Evolutionary conservation across 2,888 invertebrate genomes (phyloP).

Genomic region (Macropis europaea): DNA sequence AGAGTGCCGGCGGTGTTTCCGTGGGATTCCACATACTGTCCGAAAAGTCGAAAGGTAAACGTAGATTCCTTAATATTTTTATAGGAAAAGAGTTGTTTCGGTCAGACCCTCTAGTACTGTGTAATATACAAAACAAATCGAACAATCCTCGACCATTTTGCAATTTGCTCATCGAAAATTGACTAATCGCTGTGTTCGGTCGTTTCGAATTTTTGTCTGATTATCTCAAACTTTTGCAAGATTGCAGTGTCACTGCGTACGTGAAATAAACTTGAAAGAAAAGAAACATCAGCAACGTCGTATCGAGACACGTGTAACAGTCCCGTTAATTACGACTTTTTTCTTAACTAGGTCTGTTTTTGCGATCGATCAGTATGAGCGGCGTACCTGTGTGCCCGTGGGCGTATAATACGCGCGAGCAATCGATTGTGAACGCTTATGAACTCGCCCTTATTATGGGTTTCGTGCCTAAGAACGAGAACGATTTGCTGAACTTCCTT

Average conservation of each 20-base stretch:
- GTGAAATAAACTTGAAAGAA: background rate
- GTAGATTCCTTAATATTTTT: background rate
- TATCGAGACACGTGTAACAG: background rate
- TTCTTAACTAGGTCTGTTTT: constrained; percentile 80
- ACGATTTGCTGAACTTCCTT: constrained; percentile 43
- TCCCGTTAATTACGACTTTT: background rate
- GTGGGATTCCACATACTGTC: constrained; percentile 26
- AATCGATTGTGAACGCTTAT: constrained; percentile 66
- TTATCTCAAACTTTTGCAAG: too few relatives aligned
- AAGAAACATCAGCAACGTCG: background rate
- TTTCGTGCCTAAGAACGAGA: constrained; percentile 8
- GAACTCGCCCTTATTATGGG: constrained; percentile 73
- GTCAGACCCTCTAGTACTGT: background rate
- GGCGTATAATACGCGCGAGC: constrained; percentile 73
- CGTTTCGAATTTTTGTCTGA: too few relatives aligned
- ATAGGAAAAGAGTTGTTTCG: background rate
- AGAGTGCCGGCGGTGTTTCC: constrained; percentile 85
- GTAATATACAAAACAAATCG: background rate
- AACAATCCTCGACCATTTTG: too few relatives aligned
- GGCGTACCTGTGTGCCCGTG: constrained; percentile 81
- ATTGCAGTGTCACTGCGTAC: too few relatives aligned
- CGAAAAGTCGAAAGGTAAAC: constrained; percentile 34
- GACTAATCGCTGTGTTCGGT: too few relatives aligned
- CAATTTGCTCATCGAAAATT: too few relatives aligned
- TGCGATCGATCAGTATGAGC: constrained; percentile 82